A percentile compares a stretch with the other conserved stretches of the same genome.
These are phyloP conservation scores for Balaenoptera acutorostrata DNA, from an alignment of 2,113 vertebrate species.

Conservation along the genomic window DNA sequence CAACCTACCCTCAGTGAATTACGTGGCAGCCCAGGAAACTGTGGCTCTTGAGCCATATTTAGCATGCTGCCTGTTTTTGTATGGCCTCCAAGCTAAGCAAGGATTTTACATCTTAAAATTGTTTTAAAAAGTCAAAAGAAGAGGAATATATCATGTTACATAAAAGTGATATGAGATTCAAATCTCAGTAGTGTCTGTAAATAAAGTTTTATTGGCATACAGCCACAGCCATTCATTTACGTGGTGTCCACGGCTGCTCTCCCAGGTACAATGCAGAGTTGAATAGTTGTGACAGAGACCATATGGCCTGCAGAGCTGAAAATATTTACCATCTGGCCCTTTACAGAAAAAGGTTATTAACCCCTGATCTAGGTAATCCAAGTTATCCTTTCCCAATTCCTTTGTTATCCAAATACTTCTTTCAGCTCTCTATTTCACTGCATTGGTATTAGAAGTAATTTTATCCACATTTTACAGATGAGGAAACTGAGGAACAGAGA, in stretches of 20 bases:
- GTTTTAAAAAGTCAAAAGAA: not conserved
- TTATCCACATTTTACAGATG: not conserved
- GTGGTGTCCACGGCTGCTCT: not conserved
- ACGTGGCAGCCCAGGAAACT: not conserved
- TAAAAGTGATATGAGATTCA: not conserved
- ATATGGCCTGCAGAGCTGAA: not conserved
- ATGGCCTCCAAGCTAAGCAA: not conserved
- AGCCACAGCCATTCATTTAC: not conserved
- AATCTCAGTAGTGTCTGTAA: not conserved
- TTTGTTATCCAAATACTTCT: conserved; percentile 10
- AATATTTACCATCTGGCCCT: not conserved
- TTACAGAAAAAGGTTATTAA: not conserved
- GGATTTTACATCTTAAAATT: conserved; percentile 34
- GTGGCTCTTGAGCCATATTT: not conserved
- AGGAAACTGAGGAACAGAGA: not conserved
- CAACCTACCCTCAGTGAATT: not conserved
- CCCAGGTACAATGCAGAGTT: not conserved
- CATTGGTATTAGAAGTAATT: conserved; percentile 1
- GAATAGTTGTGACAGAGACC: not conserved
- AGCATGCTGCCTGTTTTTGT: not conserved
- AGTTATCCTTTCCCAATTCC: not conserved
- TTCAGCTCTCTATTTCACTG: not conserved
- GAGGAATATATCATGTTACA: not conserved
- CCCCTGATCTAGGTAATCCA: not conserved
- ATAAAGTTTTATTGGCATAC: not conserved